Percentiles rank a stretch among this genome's conserved stretches.
These are phyloP conservation scores for Electrophaes corylata DNA, from an alignment of 2,888 invertebrate genomes.

Conservation along the genomic window DNA sequence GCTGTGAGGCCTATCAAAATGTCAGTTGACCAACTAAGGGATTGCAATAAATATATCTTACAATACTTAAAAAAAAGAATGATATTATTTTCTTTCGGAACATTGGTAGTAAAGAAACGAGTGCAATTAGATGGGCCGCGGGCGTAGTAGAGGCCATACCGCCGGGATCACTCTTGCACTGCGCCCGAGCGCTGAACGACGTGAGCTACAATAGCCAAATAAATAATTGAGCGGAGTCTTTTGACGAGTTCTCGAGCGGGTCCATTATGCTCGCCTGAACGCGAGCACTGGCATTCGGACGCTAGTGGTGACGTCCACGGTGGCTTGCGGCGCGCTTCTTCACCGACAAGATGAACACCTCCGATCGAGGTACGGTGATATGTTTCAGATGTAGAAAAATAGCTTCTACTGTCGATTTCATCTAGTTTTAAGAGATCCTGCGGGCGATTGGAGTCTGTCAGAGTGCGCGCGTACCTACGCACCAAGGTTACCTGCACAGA, in stretches of 20 bases:
- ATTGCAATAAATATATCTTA: not conserved
- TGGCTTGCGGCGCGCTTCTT: constrained; percentile 72
- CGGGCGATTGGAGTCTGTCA: constrained; percentile 43
- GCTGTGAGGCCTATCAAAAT: too few species aligned
- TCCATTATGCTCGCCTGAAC: constrained; percentile 78
- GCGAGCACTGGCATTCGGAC: constrained; percentile 78
- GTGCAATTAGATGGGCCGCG: constrained; percentile 37
- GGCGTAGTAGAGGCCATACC: constrained; percentile 45
- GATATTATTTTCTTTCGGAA: not conserved
- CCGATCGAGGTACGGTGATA: constrained; percentile 72
- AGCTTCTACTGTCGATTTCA: constrained; percentile 37
- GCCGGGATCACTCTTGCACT: constrained; percentile 71
- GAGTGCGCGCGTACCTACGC: constrained; percentile 49
- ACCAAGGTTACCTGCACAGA: constrained; percentile 64
- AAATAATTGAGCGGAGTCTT: constrained; percentile 80
- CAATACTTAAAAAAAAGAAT: not conserved
- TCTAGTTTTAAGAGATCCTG: constrained; percentile 43
- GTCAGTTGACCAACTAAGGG: not conserved
- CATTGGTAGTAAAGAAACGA: constrained; percentile 15
- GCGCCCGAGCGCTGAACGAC: constrained; percentile 71
- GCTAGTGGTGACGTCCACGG: constrained; percentile 78
- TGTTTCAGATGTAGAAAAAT: constrained; percentile 55
- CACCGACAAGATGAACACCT: constrained; percentile 74
- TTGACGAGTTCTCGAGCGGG: constrained; percentile 79
- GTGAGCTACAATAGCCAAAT: constrained; percentile 81